Evolutionary conservation across 2,797 vertebrate genomes (phyloP).

Genomic region (Platyrinchus mystaceus): DNA sequence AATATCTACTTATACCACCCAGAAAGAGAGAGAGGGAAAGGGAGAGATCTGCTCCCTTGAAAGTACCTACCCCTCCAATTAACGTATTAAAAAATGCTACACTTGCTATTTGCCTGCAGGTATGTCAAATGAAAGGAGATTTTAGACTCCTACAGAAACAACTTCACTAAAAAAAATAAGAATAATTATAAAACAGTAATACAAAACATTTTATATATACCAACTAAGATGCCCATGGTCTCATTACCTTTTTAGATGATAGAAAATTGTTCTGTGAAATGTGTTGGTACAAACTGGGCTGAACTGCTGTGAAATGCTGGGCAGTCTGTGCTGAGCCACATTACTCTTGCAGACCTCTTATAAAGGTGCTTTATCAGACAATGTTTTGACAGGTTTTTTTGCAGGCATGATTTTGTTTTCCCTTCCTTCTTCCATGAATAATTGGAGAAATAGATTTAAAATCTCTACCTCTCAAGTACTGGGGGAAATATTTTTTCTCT

Average conservation of each 20-base stretch:
- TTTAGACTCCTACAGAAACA: not conserved
- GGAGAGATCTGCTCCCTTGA: not conserved
- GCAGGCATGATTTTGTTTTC: not conserved
- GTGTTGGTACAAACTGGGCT: not conserved
- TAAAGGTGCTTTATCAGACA: not conserved
- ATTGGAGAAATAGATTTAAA: not conserved
- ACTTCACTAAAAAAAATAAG: not conserved
- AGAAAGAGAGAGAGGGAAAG: not conserved
- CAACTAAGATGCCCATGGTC: not conserved
- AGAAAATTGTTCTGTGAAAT: not conserved
- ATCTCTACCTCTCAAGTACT: not conserved
- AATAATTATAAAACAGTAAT: not conserved
- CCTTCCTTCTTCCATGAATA: not conserved
- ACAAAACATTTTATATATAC: not conserved
- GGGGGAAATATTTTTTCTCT: not conserved
- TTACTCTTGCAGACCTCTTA: not conserved
- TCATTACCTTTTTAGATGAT: not conserved
- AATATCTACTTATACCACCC: not conserved
- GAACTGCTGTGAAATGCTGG: not conserved
- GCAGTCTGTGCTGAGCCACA: not conserved
- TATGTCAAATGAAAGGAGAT: not conserved
- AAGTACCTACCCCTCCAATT: not conserved
- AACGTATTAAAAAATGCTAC: not conserved
- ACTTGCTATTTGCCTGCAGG: not conserved
- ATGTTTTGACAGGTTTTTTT: slow-evolving; percentile 27